A percentile compares a stretch with the other conserved stretches of the same genome.
These are phyloP conservation scores for Rhombomys opimus DNA, from an alignment of 2,113 vertebrate species.

Conservation along the genomic window DNA sequence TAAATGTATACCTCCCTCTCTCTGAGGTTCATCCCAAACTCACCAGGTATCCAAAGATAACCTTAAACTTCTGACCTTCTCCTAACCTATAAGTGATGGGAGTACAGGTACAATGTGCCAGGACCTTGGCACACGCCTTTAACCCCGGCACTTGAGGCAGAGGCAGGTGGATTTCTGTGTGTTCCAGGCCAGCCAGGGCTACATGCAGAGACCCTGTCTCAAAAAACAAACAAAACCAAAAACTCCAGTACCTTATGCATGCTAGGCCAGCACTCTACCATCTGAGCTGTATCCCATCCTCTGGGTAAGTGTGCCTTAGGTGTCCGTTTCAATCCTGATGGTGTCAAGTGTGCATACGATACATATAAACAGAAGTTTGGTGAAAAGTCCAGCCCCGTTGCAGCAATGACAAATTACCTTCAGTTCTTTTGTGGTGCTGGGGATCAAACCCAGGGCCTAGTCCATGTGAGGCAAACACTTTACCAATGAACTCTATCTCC, in stretches of 20 bases:
- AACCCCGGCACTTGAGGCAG: not conserved
- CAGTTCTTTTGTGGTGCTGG: not conserved
- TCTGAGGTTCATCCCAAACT: no score
- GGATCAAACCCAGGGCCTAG: not conserved
- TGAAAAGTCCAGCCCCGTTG: not conserved
- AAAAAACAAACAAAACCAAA: not conserved
- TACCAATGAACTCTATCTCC: not conserved
- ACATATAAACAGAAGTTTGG: not conserved
- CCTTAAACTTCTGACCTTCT: no score
- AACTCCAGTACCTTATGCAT: not conserved
- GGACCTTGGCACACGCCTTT: not conserved
- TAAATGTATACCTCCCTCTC: no score
- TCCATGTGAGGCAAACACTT: not conserved
- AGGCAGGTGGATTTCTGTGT: not conserved
- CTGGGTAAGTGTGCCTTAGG: not conserved
- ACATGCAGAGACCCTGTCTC: not conserved
- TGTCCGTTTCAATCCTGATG: not conserved
- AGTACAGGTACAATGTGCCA: no score
- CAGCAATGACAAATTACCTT: not conserved
- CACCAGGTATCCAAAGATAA: no score
- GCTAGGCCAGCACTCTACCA: not conserved
- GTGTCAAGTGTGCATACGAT: not conserved
- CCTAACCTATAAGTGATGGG: no score
- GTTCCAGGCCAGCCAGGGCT: not conserved
- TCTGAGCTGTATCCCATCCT: no score